phyloP scores from a whole-genome alignment of 1,140 invertebrate species.

The Bombus superbus region DNA sequence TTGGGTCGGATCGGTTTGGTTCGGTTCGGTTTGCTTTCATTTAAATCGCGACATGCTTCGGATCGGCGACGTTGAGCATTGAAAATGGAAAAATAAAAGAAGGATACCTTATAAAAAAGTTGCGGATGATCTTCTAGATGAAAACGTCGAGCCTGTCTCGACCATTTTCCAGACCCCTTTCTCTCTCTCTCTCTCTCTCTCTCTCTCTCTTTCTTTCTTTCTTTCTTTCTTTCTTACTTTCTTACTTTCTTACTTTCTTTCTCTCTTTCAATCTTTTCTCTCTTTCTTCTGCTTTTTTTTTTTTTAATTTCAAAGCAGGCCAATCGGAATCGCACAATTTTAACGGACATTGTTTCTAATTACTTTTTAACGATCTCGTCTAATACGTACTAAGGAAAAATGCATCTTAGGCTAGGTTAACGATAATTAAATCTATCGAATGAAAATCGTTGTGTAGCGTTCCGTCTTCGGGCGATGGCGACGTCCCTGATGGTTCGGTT shows the following conservation, averaged over 20 bases:
- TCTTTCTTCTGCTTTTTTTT: not conserved
- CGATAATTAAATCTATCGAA: slow-evolving; percentile 40
- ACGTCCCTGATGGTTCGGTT: slow-evolving; percentile 11
- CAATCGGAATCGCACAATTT: slow-evolving; percentile 11
- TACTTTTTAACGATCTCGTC: not conserved
- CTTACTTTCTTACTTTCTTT: not conserved
- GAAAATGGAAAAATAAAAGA: slow-evolving; percentile 19
- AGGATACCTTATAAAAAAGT: slow-evolving; percentile 51
- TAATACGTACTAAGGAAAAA: slow-evolving; percentile 19
- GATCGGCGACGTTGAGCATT: not conserved
- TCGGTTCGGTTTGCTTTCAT: not conserved
- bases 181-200: not conserved
- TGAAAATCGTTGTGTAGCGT: slow-evolving; percentile 29
- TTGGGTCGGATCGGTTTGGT: not conserved
- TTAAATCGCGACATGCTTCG: slow-evolving; percentile 24
- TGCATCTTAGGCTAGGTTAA: slow-evolving; percentile 41
- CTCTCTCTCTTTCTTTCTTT: not conserved
- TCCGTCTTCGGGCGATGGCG: slow-evolving; percentile 54
- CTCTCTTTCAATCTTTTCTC: not conserved
- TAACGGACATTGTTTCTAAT: slow-evolving; percentile 3
- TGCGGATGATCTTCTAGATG: slow-evolving; percentile 53
- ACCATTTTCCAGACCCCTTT: not conserved
- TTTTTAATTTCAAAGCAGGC: not conserved
- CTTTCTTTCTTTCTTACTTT: too few relatives aligned
- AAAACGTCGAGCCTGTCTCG: slow-evolving; percentile 36